Percentiles rank a stretch among this genome's conserved stretches.
Conservation (phyloP, 2,797 vertebrate genomes). For the Pyrocephalus nanus region DNA sequence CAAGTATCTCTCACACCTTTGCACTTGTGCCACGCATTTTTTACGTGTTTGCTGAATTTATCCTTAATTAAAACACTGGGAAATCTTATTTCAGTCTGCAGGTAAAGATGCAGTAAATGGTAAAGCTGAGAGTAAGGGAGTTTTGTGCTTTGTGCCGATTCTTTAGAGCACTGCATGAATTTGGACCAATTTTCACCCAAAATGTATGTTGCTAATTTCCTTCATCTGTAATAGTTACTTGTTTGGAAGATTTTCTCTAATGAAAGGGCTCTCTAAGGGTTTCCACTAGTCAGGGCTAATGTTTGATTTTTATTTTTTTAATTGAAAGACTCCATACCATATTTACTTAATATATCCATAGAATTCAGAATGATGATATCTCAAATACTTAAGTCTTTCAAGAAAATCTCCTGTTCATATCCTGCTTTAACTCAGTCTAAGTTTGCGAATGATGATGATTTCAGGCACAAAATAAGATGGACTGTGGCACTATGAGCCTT, state of each 20-base stretch:
- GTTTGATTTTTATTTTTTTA: not conserved
- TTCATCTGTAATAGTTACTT: not conserved
- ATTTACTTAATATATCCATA: not conserved
- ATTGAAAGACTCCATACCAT: not conserved
- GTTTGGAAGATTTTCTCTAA: not conserved
- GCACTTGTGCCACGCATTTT: not conserved
- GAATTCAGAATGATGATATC: not conserved
- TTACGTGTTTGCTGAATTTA: not conserved
- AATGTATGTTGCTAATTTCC: not conserved
- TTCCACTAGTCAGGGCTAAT: not conserved
- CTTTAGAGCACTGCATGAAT: not conserved
- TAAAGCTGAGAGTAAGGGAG: not conserved
- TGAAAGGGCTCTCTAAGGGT: not conserved
- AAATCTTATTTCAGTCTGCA: not conserved
- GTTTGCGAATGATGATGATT: not conserved
- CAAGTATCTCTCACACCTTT: not conserved
- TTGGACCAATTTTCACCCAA: not conserved
- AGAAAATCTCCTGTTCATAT: not conserved
- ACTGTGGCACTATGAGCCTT: not conserved
- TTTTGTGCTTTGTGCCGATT: fast-evolving
- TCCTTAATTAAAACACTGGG: not conserved
- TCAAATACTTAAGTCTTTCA: not conserved
- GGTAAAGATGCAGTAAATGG: not conserved
- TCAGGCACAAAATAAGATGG: not conserved
- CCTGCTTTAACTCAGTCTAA: not conserved